phyloP scores from a whole-genome alignment of 2,888 invertebrate genomes.

The Endotricha flammealis region DNA sequence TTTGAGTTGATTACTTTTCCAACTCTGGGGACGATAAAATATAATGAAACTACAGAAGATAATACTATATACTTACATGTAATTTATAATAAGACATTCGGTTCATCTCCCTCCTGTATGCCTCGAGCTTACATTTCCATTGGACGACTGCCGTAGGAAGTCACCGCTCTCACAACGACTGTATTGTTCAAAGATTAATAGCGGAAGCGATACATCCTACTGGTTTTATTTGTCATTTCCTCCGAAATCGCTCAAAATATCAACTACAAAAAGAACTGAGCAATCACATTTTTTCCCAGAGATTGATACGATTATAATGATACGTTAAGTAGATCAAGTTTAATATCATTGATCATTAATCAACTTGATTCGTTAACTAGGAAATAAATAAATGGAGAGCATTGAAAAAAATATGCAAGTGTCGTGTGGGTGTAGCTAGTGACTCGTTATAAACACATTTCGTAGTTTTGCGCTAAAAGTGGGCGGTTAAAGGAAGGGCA shows the following conservation, averaged over 20 bases:
- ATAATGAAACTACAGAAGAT: no score
- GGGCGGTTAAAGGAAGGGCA: slow-evolving; percentile 45
- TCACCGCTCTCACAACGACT: slow-evolving; percentile 28
- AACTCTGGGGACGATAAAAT: no score
- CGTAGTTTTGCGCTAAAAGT: slow-evolving; percentile 51
- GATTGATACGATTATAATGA: slow-evolving; percentile 62
- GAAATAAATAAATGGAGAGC: slow-evolving; percentile 38
- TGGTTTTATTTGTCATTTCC: slow-evolving; percentile 63
- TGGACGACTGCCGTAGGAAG: slow-evolving; percentile 39
- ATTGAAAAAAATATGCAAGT: slow-evolving; percentile 19
- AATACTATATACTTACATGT: no score
- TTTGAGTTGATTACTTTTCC: no score
- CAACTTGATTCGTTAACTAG: slow-evolving; percentile 54
- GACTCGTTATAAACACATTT: slow-evolving; percentile 72
- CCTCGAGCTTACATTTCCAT: slow-evolving; percentile 21
- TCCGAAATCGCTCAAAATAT: slow-evolving; percentile 40
- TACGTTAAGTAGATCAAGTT: slow-evolving; percentile 19
- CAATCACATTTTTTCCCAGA: slow-evolving; percentile 26
- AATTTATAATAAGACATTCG: no score
- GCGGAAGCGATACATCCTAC: slow-evolving; percentile 56
- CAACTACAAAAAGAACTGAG: slow-evolving; percentile 11
- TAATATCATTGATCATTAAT: slow-evolving; percentile 52
- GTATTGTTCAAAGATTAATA: slow-evolving; percentile 64
- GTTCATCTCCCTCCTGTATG: no score
- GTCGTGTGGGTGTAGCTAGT: slow-evolving; percentile 59